Evolutionary conservation across 2,113 vertebrate species (phyloP).

Genomic region (Fregetta grallaria): DNA sequence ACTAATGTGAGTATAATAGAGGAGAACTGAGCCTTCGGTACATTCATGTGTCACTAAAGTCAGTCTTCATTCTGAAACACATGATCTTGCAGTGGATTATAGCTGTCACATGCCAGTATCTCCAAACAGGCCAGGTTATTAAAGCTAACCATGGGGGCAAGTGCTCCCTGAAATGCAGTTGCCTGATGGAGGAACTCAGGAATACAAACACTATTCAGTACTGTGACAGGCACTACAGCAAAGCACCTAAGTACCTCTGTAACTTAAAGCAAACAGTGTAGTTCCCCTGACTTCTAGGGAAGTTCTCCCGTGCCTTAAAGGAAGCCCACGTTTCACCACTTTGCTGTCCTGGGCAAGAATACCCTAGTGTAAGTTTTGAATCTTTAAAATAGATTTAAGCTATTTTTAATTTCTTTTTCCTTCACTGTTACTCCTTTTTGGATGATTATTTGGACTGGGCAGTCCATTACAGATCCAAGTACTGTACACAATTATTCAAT

Average conservation of each 20-base stretch:
- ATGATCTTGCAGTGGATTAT: not conserved
- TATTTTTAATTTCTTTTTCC: not conserved
- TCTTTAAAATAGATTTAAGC: not conserved
- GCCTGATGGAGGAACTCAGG: not conserved
- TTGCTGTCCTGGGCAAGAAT: not conserved
- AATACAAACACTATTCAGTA: not conserved
- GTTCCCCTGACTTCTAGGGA: not conserved
- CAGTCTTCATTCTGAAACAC: not conserved
- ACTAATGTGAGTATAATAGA: not conserved
- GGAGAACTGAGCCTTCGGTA: not conserved
- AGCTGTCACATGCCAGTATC: not conserved
- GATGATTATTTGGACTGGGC: not conserved
- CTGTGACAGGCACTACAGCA: not conserved
- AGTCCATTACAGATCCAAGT: not conserved
- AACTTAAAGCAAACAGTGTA: not conserved
- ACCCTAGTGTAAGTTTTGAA: not conserved
- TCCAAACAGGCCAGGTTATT: not conserved
- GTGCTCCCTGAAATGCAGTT: not conserved
- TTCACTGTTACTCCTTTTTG: not conserved
- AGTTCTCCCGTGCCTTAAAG: not conserved
- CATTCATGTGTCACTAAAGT: not conserved
- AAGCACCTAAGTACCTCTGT: not conserved
- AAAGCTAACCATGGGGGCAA: not conserved
- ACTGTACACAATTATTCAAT: not conserved
- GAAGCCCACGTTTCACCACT: not conserved